phyloP scores from a whole-genome alignment of 2,797 vertebrate species.

The Cuniculus paca region DNA sequence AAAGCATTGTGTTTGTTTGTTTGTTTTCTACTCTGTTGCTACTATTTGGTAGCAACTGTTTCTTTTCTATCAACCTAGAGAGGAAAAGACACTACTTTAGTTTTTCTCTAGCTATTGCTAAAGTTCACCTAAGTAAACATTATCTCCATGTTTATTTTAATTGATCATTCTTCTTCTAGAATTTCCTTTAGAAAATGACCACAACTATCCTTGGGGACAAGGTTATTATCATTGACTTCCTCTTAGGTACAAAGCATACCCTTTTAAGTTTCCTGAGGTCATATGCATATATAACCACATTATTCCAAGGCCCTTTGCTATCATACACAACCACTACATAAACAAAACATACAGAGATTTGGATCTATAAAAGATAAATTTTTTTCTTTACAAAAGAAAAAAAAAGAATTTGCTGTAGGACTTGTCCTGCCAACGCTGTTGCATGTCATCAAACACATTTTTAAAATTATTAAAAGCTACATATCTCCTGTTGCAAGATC shows the following conservation, averaged over 20 bases:
- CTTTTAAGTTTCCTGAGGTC: not conserved
- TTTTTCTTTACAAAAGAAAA: not conserved
- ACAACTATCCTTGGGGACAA: no score
- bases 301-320: not conserved
- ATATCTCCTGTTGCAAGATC: not conserved
- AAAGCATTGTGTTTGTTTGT: not conserved
- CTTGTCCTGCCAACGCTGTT: not conserved
- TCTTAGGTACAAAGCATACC: not conserved
- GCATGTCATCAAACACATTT: constrained; percentile 1
- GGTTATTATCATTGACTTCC: not conserved
- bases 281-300: not conserved
- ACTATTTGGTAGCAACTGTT: not conserved
- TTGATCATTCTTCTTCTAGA: not conserved
- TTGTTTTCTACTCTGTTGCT: not conserved
- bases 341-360: not conserved
- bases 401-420: not conserved
- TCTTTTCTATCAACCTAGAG: constrained; percentile 5
- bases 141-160: not conserved
- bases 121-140: constrained; percentile 10
- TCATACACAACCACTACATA: not conserved
- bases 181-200: not conserved
- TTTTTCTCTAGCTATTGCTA: constrained; percentile 17
- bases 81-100: not conserved
- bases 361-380: constrained; percentile 19
- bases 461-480: not conserved